Evolutionary conservation across 1,140 invertebrate species (phyloP).

Genomic region (Drosophila elegans): DNA sequence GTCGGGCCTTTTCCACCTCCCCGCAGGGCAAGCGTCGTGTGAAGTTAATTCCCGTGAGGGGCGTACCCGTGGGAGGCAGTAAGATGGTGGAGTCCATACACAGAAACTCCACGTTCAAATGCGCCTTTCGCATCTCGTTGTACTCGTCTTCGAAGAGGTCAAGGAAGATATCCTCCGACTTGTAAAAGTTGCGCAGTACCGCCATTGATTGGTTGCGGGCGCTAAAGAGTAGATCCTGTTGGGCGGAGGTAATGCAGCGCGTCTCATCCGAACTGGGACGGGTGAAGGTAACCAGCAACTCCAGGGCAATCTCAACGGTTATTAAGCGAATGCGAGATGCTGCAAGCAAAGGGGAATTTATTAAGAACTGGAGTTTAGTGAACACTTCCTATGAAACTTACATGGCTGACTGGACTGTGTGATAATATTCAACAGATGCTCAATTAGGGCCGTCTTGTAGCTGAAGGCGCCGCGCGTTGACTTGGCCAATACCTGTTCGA

Average conservation of each 20-base stretch:
- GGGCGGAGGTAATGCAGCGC: slow-evolving; percentile 84
- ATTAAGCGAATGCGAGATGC: slow-evolving; percentile 94
- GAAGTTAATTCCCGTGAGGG: slow-evolving; percentile 98
- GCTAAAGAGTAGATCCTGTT: slow-evolving; percentile 86
- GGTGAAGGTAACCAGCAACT: slow-evolving; percentile 89
- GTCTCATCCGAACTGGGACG: slow-evolving; percentile 85
- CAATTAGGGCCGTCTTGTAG: slow-evolving; percentile 92
- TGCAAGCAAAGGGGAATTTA: slow-evolving; percentile 44
- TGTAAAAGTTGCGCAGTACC: slow-evolving; percentile 96
- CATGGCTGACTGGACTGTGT: slow-evolving; percentile 92
- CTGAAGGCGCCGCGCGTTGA: slow-evolving; percentile 70
- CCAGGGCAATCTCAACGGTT: slow-evolving; percentile 94
- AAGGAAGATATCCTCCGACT: slow-evolving; percentile 99
- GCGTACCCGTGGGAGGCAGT: slow-evolving; percentile 97
- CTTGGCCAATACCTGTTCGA: slow-evolving; percentile 88
- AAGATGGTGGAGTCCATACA: slow-evolving; percentile 99
- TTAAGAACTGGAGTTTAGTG: no score
- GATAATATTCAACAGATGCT: slow-evolving; percentile 92
- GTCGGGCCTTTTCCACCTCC: slow-evolving; percentile 96
- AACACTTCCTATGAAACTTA: slow-evolving; percentile 82
- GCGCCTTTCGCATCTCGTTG: slow-evolving; percentile 94
- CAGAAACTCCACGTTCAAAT: slow-evolving; percentile 95
- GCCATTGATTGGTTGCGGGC: slow-evolving; percentile 94
- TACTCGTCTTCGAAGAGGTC: slow-evolving; percentile 99
- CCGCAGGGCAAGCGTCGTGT: slow-evolving; percentile 97